Base-by-base conservation (phyloP, 2,113 vertebrate species). In the Odobenus rosmarus region DNA sequence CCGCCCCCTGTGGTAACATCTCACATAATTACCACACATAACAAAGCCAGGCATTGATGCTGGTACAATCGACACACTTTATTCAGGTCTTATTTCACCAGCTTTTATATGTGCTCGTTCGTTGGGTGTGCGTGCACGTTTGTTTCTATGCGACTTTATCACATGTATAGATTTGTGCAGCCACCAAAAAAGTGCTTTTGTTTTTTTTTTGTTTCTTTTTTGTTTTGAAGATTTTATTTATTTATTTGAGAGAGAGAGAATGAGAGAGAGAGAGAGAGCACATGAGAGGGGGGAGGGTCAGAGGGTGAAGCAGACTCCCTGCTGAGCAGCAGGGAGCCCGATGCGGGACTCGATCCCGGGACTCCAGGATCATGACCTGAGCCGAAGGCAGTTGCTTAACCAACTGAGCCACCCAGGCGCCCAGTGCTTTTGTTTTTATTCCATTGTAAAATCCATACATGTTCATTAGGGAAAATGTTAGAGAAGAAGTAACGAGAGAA, bases 61-160 rank as follows among this genome's bases (percentile, higher is more conserved):
- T 53, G 3, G 21, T 23, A 19, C 8, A 21, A 36, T 39, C 33
- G 21, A 23, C 42, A 71, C n/a, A 1, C 16, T 57, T 86, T 5
- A 33, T 5, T 71, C n/a, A 53, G 72, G 86, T 26, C 33, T 89
- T 3, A 55, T 13, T 18, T 94, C 67, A 13, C 53, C 11, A 9
- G 7, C 23, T 81, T 64, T 79, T 64, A 7, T 13, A 23, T 7
- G 8, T 9, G 33, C n/a, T 87, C 2, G 1, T 55, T 1, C 33
- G 6, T 18, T 46, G 13, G 11, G 2, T 39, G 26, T 2, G 1
- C 5, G 0, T 8, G 9, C 18, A 4, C 13, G 1, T 77, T 53
- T 72, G 46, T 24, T 59, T 71, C 69, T 86, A 1, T 15, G 39
- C 0, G 5, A 49, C 33, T 72, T 80, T 18, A 59, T 67, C 39